These are phyloP conservation scores for Potamarius usumacintae DNA, from an alignment of 2,113 vertebrate species.

Conservation along the genomic window DNA sequence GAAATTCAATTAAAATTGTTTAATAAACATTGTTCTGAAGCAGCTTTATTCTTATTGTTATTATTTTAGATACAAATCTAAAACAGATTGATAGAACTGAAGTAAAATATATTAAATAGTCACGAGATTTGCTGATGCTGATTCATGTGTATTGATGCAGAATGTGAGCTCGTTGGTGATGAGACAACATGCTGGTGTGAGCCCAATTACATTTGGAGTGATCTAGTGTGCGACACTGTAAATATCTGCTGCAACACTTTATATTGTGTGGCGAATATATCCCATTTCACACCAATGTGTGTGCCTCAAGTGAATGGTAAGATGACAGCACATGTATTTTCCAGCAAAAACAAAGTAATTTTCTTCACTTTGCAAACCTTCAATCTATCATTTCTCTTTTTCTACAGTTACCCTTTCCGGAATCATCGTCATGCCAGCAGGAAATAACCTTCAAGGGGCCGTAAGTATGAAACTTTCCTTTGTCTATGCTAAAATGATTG, in stretches of 20 bases:
- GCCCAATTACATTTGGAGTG: constrained; percentile 58
- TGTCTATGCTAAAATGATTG: neutral
- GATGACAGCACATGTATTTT: neutral
- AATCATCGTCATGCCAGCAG: neutral
- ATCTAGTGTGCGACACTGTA: constrained; percentile 54
- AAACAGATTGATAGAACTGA: neutral
- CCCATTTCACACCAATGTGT: constrained; percentile 55
- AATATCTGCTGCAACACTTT: constrained; percentile 55
- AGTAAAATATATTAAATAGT: neutral
- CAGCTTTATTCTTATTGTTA: neutral
- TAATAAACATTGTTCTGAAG: neutral
- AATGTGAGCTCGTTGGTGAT: constrained; percentile 57
- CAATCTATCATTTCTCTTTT: neutral
- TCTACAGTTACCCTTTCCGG: constrained; percentile 43
- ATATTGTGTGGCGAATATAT: constrained; percentile 54
- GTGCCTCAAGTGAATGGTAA: constrained; percentile 57
- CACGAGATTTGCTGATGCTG: neutral
- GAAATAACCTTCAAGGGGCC: rapidly evolving
- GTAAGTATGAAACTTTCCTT: constrained; percentile 5
- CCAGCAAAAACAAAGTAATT: neutral
- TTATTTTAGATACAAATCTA: neutral
- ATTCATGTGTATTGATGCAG: constrained; percentile 46
- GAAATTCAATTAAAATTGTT: neutral
- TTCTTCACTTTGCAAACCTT: neutral
- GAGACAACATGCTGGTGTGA: constrained; percentile 58